Evolutionary conservation across 2,797 vertebrate genomes (phyloP).

Genomic region (Natrix natrix): DNA sequence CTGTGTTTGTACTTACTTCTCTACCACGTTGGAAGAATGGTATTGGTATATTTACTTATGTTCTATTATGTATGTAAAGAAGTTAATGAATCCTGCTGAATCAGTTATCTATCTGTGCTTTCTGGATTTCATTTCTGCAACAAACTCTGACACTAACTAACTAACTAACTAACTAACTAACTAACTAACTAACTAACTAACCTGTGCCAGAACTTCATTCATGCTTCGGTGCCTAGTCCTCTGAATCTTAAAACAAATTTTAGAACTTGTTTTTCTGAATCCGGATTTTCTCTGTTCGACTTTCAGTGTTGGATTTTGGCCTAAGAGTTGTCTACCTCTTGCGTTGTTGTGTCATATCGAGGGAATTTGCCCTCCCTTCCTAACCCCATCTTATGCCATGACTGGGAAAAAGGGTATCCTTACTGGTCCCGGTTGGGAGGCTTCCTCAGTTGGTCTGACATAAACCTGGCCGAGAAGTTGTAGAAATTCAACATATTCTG

Average conservation of each 20-base stretch:
- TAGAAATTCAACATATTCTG: constrained; percentile 98
- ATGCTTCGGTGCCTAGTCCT: neutral
- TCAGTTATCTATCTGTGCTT: too few species aligned
- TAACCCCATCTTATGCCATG: neutral
- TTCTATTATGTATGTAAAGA: too few species aligned
- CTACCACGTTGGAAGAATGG: too few species aligned
- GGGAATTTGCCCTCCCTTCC: neutral
- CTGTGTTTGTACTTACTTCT: too few species aligned
- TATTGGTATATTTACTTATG: too few species aligned
- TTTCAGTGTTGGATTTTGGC: neutral
- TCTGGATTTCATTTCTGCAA: too few species aligned
- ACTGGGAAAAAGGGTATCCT: constrained; percentile 47
- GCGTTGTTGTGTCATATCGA: neutral
- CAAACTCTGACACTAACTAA: too few species aligned
- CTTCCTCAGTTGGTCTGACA: constrained; percentile 96
- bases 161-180: accelerated
- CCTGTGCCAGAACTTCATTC: neutral
- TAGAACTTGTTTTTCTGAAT: neutral
- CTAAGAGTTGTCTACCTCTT: neutral
- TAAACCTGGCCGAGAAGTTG: constrained; percentile 95
- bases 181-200: too few species aligned
- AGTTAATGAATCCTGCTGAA: too few species aligned
- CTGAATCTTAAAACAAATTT: neutral
- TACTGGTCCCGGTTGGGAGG: constrained; percentile 97
- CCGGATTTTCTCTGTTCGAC: neutral